Base-by-base conservation (phyloP, 2,797 vertebrate species). In the Microctenopoma steveboyesi region DNA sequence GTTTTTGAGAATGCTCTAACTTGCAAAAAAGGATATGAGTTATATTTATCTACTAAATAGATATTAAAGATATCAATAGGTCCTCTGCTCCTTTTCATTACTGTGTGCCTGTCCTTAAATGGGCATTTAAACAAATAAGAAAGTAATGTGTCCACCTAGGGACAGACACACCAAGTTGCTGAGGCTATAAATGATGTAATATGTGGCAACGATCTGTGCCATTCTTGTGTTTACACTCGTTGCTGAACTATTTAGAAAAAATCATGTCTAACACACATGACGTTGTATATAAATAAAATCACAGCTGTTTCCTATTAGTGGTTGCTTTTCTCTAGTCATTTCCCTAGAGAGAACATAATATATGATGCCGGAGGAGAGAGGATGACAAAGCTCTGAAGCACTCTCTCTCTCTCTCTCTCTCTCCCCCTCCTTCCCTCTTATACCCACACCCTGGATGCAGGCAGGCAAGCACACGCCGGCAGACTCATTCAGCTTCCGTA, bases 381-480 rank as follows among this genome's bases (percentile, higher is more conserved):
- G 78, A 82, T 91, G 89, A 91, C 83, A 74, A 86, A 82, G 83
- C 85, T 61, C 73, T 59, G 49, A 70, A 62, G 81, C 82, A 59
- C 70, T 54, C 53, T 40, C 43, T 54, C 69, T 40, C 43, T 54
- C 69, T 37, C 66, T 22, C 65, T 35, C 59, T 25, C 67, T 28
- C 48, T n/a, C 76, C 8, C 80, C 67, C 76, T 67, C 82, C 79
- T 89, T 82, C 84, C 85, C 83, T 89, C 72, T 91, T 91, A 93
- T 76, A 90, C 86, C 90, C 88, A 83, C 91, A 70, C 92, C 88
- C 93, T 89, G 77, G 85, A 89, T 73, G 74, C 85, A 88, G 85
- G 83, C 82, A 74, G 86, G 86, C 82, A 68, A 79, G 73, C 90
- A 85, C 88, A 88, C 87, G 81, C 90, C 79, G 82, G 82, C 87